These are phyloP conservation scores for Embidobia sp. DNA, from an alignment of 2,888 invertebrate species.

Conservation along the genomic window DNA sequence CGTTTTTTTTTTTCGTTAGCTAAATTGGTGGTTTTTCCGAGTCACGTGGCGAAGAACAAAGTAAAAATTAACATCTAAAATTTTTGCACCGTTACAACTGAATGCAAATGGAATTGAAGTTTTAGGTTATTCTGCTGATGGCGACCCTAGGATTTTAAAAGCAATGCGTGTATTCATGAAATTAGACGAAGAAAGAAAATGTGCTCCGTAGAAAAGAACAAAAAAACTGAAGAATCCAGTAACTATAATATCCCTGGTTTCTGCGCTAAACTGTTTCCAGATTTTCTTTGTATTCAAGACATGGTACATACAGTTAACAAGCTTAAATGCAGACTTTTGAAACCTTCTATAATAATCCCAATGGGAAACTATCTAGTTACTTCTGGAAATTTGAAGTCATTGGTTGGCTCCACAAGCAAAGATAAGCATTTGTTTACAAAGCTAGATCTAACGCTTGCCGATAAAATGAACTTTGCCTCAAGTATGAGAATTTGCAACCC, in stretches of 20 bases:
- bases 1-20: too few species aligned
- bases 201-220: neutral
- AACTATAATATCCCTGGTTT: neutral
- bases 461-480: neutral
- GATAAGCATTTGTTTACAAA: slow-evolving; percentile 21
- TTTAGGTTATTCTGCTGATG: slow-evolving; percentile 68
- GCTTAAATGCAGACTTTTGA: slow-evolving; percentile 66
- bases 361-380: slow-evolving; percentile 65
- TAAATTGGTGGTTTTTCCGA: too few species aligned
- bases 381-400: slow-evolving; percentile 53
- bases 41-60: too few species aligned
- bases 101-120: slow-evolving; percentile 61
- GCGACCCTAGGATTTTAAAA: slow-evolving; percentile 68
- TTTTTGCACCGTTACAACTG: too few species aligned
- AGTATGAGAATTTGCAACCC: too few species aligned
- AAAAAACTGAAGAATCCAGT: neutral
- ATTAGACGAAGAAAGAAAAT: slow-evolving; percentile 37
- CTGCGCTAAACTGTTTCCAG: slow-evolving; percentile 31
- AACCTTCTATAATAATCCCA: slow-evolving; percentile 64
- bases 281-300: slow-evolving; percentile 47
- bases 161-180: slow-evolving; percentile 65
- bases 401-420: slow-evolving; percentile 24
- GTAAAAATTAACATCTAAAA: too few species aligned
- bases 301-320: slow-evolving; percentile 69
- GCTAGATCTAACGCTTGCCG: slow-evolving; percentile 64